phyloP scores from a whole-genome alignment of 2,888 invertebrate genomes.

The Hemaris fuciformis region DNA sequence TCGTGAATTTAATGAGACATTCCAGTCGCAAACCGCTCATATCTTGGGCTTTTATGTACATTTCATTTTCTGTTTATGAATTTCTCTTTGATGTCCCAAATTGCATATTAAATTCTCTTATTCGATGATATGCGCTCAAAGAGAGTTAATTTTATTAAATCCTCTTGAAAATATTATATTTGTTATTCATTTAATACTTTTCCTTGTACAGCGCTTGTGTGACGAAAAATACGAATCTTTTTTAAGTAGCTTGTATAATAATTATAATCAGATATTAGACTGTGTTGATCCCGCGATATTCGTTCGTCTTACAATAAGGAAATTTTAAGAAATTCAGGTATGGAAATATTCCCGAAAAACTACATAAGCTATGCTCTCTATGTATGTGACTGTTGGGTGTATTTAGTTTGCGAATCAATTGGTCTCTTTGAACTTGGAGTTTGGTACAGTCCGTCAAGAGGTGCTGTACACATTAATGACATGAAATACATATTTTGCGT shows the following conservation, averaged over 20 bases:
- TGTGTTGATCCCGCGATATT: too few species aligned
- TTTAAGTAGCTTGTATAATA: not conserved
- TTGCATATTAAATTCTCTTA: constrained; percentile 69
- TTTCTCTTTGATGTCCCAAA: constrained; percentile 59
- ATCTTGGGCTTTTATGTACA: constrained; percentile 29
- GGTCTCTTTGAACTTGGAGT: too few species aligned
- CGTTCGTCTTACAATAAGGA: too few species aligned
- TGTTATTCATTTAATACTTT: not conserved
- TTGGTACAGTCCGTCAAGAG: too few species aligned
- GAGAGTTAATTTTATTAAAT: constrained; percentile 54
- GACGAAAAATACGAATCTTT: not conserved
- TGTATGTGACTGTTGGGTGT: too few species aligned
- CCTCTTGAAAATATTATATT: not conserved
- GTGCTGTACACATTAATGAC: too few species aligned
- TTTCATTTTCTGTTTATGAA: constrained; percentile 61
- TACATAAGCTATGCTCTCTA: too few species aligned
- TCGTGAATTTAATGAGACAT: not conserved
- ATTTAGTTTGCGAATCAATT: too few species aligned
- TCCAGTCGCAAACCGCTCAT: constrained; percentile 26
- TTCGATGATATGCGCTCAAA: constrained; percentile 60
- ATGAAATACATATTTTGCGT: too few species aligned
- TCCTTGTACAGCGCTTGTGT: not conserved
- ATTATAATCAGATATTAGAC: too few species aligned
- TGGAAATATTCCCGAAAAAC: too few species aligned
- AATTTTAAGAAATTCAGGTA: too few species aligned